phyloP scores from a whole-genome alignment of 2,797 vertebrate species.

The Lerista edwardsae region DNA sequence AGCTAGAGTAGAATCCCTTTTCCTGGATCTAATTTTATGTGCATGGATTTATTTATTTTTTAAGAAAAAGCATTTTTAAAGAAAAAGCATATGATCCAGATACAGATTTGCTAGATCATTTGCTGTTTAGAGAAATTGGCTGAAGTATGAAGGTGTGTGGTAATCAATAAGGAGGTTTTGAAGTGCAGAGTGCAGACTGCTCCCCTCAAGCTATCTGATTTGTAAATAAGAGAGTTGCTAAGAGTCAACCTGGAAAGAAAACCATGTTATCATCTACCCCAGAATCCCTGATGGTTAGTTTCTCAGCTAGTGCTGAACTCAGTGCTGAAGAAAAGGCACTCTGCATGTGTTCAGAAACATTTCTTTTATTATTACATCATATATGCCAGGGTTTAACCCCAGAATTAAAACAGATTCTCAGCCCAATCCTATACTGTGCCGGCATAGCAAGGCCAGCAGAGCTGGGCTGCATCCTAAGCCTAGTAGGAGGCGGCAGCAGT shows the following conservation, averaged over 20 bases:
- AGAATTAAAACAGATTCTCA: not conserved
- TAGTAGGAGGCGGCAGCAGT: too few relatives aligned
- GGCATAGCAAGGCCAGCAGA: too few relatives aligned
- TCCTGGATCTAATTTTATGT: not conserved
- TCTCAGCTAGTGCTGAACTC: not conserved
- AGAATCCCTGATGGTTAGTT: not conserved
- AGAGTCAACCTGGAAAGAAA: not conserved
- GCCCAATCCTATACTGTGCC: too few relatives aligned
- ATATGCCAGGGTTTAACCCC: not conserved
- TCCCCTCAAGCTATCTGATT: not conserved
- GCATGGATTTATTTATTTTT: not conserved
- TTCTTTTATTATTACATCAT: not conserved
- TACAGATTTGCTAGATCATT: not conserved
- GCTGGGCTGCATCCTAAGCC: too few relatives aligned
- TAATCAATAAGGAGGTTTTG: not conserved
- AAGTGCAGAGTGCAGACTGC: not conserved
- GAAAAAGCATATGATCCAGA: not conserved
- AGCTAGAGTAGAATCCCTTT: not conserved
- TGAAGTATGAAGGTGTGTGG: not conserved
- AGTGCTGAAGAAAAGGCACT: not conserved
- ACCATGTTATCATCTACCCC: not conserved
- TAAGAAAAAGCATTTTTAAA: not conserved
- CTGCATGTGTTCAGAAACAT: not conserved
- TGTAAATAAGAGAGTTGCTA: not conserved
- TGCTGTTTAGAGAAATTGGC: not conserved